phyloP scores from a whole-genome alignment of 2,113 vertebrate species.

The Alouatta palliata region DNA sequence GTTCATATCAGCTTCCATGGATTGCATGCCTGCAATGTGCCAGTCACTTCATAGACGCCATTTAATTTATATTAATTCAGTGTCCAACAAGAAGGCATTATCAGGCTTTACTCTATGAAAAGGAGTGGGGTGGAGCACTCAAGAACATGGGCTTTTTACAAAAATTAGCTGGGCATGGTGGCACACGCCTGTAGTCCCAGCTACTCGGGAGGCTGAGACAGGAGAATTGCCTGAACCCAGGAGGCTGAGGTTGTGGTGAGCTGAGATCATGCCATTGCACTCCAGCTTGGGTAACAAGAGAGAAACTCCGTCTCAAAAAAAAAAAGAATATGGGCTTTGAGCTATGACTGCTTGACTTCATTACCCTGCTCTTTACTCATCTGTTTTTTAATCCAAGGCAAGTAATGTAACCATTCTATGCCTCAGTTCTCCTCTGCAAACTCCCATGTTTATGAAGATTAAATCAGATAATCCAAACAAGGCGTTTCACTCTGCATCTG shows the following conservation, averaged over 20 bases:
- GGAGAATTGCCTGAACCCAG: too few relatives aligned
- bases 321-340: not conserved
- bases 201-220: too few relatives aligned
- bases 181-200: too few relatives aligned
- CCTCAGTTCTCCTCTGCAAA: not conserved
- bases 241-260: too few relatives aligned
- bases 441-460: not conserved
- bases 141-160: not conserved
- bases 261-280: too few relatives aligned
- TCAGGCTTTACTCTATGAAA: not conserved
- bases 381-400: not conserved
- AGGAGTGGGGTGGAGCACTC: accelerated
- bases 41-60: not conserved
- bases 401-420: not conserved
- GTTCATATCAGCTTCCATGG: not conserved
- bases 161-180: too few relatives aligned
- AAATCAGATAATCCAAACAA: not conserved
- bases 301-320: too few relatives aligned
- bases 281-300: too few relatives aligned
- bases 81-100: not conserved
- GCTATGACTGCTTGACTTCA: not conserved
- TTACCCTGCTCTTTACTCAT: not conserved
- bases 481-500: not conserved
- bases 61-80: not conserved
- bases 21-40: not conserved